Conservation (phyloP, 2,888 invertebrate species). For the Drosophila percnosoma region DNA sequence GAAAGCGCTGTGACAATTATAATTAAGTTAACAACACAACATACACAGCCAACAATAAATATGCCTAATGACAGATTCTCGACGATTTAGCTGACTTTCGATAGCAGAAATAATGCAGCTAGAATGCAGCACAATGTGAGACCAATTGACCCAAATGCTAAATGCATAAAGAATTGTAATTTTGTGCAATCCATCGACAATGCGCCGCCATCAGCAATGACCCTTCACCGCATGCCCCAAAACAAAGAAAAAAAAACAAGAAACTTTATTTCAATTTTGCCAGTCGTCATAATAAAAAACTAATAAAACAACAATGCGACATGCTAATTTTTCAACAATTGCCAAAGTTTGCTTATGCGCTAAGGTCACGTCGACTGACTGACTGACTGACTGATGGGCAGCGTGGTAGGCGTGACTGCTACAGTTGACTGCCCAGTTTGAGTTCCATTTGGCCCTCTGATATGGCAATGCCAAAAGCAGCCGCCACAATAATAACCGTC, state of each 20-base stretch:
- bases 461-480: slow-evolving; percentile 45
- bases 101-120: neutral
- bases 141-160: slow-evolving; percentile 16
- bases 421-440: slow-evolving; percentile 62
- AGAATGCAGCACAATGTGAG: neutral
- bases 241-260: neutral
- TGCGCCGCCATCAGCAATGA: slow-evolving; percentile 58
- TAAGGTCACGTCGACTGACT: slow-evolving; percentile 61
- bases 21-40: slow-evolving; percentile 10
- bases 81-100: slow-evolving; percentile 21
- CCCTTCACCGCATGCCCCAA: slow-evolving; percentile 35
- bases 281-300: slow-evolving; percentile 43
- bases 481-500: slow-evolving; percentile 54
- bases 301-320: slow-evolving; percentile 57
- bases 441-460: slow-evolving; percentile 19
- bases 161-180: slow-evolving; percentile 3
- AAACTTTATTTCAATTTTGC: slow-evolving; percentile 39
- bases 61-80: slow-evolving; percentile 6
- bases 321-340: slow-evolving; percentile 58
- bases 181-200: slow-evolving; percentile 29
- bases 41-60: slow-evolving; percentile 1
- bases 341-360: slow-evolving; percentile 69
- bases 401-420: slow-evolving; percentile 54
- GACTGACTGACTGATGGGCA: slow-evolving; percentile 12
- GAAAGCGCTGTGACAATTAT: slow-evolving; percentile 39